Evolutionary conservation across 2,797 vertebrate species (phyloP).

Genomic region (Dipus sagitta): DNA sequence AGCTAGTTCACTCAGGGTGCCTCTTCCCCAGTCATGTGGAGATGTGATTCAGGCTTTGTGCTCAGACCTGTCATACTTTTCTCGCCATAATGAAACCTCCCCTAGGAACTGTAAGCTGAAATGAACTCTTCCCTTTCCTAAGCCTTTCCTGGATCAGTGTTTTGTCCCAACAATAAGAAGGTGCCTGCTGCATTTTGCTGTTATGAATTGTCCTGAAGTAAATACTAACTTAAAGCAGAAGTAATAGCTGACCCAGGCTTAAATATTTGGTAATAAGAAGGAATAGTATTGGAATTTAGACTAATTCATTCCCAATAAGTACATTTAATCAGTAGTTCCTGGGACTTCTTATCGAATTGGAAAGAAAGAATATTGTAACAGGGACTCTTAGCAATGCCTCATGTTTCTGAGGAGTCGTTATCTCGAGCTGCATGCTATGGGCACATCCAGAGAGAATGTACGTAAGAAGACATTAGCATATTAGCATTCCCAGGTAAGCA

Average conservation of each 20-base stretch:
- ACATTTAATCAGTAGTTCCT: neutral
- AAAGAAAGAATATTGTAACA: neutral
- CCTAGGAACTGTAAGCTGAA: too few species aligned
- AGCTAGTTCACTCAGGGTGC: too few species aligned
- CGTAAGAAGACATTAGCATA: slow-evolving; percentile 61
- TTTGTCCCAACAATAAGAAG: too few species aligned
- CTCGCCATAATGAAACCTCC: too few species aligned
- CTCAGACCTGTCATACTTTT: too few species aligned
- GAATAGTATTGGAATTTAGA: neutral
- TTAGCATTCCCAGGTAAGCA: slow-evolving; percentile 60
- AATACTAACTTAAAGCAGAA: neutral
- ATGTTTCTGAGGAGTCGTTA: too few species aligned
- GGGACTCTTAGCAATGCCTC: too few species aligned
- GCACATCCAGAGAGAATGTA: neutral
- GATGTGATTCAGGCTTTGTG: too few species aligned
- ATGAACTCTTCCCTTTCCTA: too few species aligned
- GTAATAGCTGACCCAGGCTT: neutral
- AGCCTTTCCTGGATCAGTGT: too few species aligned
- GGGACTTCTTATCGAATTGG: neutral
- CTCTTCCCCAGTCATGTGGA: too few species aligned
- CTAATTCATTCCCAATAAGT: neutral
- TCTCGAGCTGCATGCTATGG: too few species aligned
- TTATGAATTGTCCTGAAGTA: neutral
- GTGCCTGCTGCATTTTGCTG: neutral
- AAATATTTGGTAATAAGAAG: neutral